Evolutionary conservation across 1,140 invertebrate species (phyloP).

Genomic region (Eriocheir sinensis): DNA sequence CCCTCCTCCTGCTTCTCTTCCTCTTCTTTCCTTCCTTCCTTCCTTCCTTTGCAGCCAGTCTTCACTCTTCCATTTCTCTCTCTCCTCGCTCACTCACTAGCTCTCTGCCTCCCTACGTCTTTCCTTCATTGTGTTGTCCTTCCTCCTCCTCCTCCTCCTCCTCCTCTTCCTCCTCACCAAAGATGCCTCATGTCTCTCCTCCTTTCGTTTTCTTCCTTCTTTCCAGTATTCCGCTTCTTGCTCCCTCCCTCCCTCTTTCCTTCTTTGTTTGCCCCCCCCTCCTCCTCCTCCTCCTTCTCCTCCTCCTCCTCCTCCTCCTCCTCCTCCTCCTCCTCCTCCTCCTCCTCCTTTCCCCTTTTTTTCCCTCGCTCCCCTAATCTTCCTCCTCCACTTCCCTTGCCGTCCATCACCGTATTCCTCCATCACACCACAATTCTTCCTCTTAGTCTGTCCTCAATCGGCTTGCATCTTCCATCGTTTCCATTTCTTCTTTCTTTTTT

Average conservation of each 20-base stretch:
- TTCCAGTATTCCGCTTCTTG: not conserved
- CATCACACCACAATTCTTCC: not conserved
- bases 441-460: no score
- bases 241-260: not conserved
- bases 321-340: not conserved
- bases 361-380: not conserved
- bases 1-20: not conserved
- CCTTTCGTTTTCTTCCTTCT: not conserved
- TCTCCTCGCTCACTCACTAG: not conserved
- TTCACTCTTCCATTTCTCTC: not conserved
- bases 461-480: not conserved
- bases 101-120: not conserved
- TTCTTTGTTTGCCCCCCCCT: no score
- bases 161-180: not conserved
- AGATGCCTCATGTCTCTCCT: not conserved
- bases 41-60: not conserved
- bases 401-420: not conserved
- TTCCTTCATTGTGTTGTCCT: not conserved
- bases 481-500: conserved; percentile 20
- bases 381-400: not conserved
- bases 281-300: not conserved
- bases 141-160: not conserved
- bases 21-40: not conserved
- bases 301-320: not conserved
- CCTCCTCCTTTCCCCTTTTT: not conserved